These are phyloP conservation scores for Phaethornis superciliosus DNA, from an alignment of 2,113 vertebrate species.

Conservation along the genomic window DNA sequence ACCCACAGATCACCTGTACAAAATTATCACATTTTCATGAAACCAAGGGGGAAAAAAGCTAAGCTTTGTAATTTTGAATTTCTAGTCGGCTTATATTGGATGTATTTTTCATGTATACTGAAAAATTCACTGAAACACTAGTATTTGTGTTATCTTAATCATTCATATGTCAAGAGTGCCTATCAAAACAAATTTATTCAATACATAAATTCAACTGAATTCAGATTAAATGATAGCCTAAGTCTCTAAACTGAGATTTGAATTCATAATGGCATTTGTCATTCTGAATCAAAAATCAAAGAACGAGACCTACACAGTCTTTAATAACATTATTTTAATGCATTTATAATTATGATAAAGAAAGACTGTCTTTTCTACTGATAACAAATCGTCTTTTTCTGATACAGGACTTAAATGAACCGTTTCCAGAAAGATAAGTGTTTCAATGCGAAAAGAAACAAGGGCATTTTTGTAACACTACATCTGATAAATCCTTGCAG, in stretches of 20 bases:
- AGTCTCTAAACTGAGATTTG: neutral
- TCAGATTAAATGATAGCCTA: neutral
- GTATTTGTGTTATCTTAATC: neutral
- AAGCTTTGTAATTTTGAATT: neutral
- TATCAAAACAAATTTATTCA: neutral
- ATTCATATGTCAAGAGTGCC: neutral
- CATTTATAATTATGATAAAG: neutral
- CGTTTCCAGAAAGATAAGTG: neutral
- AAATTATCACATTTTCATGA: neutral
- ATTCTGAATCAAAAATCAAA: neutral
- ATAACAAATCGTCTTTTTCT: neutral
- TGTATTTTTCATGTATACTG: neutral
- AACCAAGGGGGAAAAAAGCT: neutral
- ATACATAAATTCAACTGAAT: neutral
- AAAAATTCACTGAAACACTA: neutral
- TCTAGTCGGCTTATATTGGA: neutral
- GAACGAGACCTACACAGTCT: neutral
- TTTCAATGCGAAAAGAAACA: neutral
- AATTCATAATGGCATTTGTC: slow-evolving; percentile 19
- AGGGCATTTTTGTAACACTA: neutral
- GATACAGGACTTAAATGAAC: neutral
- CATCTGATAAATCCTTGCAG: neutral
- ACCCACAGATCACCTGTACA: neutral
- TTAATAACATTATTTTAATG: neutral
- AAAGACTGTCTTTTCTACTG: neutral